Percentiles rank a stretch among this genome's conserved stretches.
Conservation (phyloP, 1,140 invertebrate species). For the Microplitis demolitor region DNA sequence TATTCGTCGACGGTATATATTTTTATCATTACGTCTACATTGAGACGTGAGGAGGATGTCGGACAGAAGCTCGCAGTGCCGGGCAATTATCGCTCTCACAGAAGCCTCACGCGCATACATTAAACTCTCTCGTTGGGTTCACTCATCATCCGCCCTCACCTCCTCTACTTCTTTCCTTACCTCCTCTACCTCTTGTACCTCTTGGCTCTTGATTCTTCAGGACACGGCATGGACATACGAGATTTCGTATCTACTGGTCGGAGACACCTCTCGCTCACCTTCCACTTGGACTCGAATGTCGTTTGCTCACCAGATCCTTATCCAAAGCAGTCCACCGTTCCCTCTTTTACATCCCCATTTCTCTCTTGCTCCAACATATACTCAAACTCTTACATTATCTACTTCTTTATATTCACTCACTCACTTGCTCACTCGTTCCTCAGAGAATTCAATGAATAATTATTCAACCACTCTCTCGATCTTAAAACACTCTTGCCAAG, state of each 20-base stretch:
- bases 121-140: conserved; percentile 36
- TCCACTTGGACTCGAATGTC: conserved; percentile 13
- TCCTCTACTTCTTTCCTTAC: conserved; percentile 15
- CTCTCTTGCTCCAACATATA: neutral
- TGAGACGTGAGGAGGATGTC: conserved; percentile 50
- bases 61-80: conserved; percentile 46
- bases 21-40: conserved; percentile 37
- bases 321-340: neutral
- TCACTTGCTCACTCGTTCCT: neutral
- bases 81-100: conserved; percentile 56
- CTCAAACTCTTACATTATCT: neutral
- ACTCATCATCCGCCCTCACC: conserved; percentile 21
- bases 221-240: conserved; percentile 39
- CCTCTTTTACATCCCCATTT: neutral
- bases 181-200: conserved; percentile 11
- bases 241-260: conserved; percentile 43
- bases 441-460: conserved; percentile 10
- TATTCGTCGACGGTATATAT: neutral
- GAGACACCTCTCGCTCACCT: conserved; percentile 42
- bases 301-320: conserved; percentile 1
- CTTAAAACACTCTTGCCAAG: neutral
- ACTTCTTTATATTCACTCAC: conserved; percentile 12
- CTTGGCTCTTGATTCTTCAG: conserved; percentile 15
- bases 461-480: neutral
- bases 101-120: conserved; percentile 49